Base-by-base conservation (phyloP, 2,797 vertebrate species). In the Gambusia yucatana region DNA sequence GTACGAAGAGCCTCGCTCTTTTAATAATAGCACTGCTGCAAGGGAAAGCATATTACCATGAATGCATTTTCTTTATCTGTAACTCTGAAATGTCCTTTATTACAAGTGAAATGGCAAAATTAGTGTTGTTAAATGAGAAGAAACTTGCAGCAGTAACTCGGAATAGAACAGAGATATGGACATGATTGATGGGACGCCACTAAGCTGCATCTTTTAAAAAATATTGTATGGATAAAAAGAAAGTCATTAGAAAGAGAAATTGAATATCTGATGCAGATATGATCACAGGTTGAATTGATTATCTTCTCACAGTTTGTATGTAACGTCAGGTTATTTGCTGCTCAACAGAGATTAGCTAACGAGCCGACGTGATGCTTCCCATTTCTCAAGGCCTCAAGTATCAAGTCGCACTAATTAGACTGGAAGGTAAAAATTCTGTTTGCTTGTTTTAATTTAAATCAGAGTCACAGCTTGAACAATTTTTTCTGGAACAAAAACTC, bases 331-430 rank as follows among this genome's bases (percentile, higher is more conserved):
- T 84, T 69, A 76, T 75, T 65, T 22, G 1, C 28, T 0, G 63
- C 87, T 82, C 59, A 33, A 41, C 10, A 80, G 78, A 77, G 80
- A 80, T n/a, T 7, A 55, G 76, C 80, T 86, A 87, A 90, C 77
- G 78, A 92, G 79, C 78, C 57, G 4, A 72, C 33, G 25, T 13
- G 20, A 44, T 1, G 39, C 41, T 74, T 69, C 78, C 71, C 65
- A 6, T 79, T 82, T 81, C 82, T 39, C 52, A 7, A 73, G 78
- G 77, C 80, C 76, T 84, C 69, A 71, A 84, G 87, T 0, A 55
- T 67, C 52, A n/a, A 79, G 16, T 57, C 8, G n/a, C n/a, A 28
- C 20, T 50, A 47, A 73, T 82, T 63, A 46, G 33, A 76, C 41
- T 16, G 5, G 13, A 39, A 52, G 73, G 44, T 16, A 57, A 61